phyloP scores from a whole-genome alignment of 2,113 vertebrate genomes.

The Dolichallabes microphthalmus region DNA sequence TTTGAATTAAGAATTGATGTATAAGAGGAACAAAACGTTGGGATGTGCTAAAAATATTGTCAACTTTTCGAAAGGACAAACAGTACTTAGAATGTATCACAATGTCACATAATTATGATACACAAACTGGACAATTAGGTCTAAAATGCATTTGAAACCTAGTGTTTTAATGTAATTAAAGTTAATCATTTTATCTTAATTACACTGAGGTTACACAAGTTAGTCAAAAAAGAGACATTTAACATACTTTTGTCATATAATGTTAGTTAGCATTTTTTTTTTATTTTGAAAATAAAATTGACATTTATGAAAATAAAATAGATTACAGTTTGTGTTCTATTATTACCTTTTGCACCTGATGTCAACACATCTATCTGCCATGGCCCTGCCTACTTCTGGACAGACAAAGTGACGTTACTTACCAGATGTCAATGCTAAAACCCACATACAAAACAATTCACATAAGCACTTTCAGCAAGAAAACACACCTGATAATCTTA shows the following conservation, averaged over 20 bases:
- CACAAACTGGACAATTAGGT: not conserved
- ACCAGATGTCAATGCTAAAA: too few species aligned
- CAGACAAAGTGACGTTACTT: too few species aligned
- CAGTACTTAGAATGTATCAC: not conserved
- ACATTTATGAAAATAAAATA: not conserved
- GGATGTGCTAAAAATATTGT: not conserved
- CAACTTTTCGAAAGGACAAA: not conserved
- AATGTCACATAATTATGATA: conserved; percentile 25
- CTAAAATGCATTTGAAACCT: not conserved
- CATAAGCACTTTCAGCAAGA: too few species aligned
- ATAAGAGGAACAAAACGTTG: not conserved
- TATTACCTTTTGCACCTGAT: too few species aligned
- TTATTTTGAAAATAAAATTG: not conserved
- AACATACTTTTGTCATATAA: not conserved
- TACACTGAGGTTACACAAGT: not conserved
- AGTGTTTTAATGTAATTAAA: not conserved
- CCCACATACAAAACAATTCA: too few species aligned
- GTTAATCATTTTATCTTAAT: not conserved
- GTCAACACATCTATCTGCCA: too few species aligned
- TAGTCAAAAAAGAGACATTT: not conserved
- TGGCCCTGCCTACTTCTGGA: too few species aligned
- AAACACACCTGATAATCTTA: too few species aligned
- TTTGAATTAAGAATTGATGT: not conserved
- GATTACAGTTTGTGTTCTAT: not conserved
- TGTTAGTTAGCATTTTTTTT: not conserved